Evolutionary conservation across 2,113 vertebrate genomes (phyloP), one percentile per base, ranked within the genome.

Genomic region (Catharus bicknelli): DNA sequence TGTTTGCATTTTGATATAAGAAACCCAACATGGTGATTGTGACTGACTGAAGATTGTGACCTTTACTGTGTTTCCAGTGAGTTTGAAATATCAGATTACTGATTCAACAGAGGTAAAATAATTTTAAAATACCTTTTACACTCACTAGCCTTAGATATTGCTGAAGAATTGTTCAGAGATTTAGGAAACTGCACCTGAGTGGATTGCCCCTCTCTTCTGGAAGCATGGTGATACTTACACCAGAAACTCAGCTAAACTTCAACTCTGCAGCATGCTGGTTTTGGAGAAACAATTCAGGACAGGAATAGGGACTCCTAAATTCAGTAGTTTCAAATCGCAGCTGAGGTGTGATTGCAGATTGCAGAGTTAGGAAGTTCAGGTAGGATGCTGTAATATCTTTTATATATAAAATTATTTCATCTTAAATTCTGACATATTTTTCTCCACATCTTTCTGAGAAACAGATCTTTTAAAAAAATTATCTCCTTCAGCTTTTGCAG

Each of bases 1-100:
- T 17, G 0, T 85, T 88, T 93, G 19, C 29, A 29, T 74, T 90
- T 83, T 80, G 48, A 84, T 81, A 13, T 26, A 82, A 90, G 84
- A 68, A 47, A 51, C 10, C 32, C 13, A 74, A n/a, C 25, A 22
- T 59, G 59, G 26, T 87, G 50, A 62, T 79, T 84, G n/a, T 61
- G 38, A 69, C 57, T 77, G 19, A 67, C 68, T 62, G 64, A 86
- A 90, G 72, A 88, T 47, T 68, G 34, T 90, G 83, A 88, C 88
- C 90, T 92, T 70, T 40, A 47, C 58, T 68, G 20, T 67, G 45
- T 86, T 89, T 92, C 36, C 58, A 90, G 29, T 36, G 45, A 89
- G 47, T 90, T 84, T 89, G 81, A 87, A 87, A 76, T 36, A 23
- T 93, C n/a, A 7, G 29, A 73, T 82, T 84, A 72, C 45, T 86